Conservation (phyloP, 2,113 vertebrate species). For the Saguinus midas region DNA sequence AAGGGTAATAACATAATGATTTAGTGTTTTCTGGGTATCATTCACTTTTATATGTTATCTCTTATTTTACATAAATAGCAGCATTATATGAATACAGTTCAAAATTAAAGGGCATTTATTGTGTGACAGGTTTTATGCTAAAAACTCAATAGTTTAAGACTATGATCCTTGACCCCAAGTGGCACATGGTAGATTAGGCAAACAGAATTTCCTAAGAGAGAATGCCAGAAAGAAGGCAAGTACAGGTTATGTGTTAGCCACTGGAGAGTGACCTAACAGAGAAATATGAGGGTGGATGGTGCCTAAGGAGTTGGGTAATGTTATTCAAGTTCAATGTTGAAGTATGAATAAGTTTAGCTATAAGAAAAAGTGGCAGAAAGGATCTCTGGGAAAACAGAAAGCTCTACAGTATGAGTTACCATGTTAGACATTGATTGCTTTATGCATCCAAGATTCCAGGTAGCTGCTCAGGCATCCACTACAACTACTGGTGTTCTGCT, state of each 20-base stretch:
- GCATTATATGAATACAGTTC: not conserved
- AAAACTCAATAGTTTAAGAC: not conserved
- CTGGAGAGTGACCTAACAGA: not conserved
- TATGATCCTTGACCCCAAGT: not conserved
- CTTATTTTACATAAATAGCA: not conserved
- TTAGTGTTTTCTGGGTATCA: not conserved
- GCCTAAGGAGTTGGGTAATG: not conserved
- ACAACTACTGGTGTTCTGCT: too few species aligned
- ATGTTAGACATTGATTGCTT: accelerated
- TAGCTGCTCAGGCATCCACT: too few species aligned
- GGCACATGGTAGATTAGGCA: not conserved
- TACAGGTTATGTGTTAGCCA: too few species aligned
- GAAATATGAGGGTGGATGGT: not conserved
- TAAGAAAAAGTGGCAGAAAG: not conserved
- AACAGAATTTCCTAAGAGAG: not conserved
- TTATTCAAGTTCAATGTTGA: not conserved
- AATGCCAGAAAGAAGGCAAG: not conserved
- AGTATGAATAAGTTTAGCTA: not conserved
- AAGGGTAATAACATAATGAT: not conserved
- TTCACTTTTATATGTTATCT: not conserved
- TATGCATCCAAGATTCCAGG: not conserved
- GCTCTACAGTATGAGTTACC: accelerated
- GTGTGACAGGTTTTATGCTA: not conserved
- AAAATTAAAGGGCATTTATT: not conserved
- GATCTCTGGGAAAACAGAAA: too few species aligned